phyloP scores from a whole-genome alignment of 2,113 vertebrate species.

The Zosterops lateralis region DNA sequence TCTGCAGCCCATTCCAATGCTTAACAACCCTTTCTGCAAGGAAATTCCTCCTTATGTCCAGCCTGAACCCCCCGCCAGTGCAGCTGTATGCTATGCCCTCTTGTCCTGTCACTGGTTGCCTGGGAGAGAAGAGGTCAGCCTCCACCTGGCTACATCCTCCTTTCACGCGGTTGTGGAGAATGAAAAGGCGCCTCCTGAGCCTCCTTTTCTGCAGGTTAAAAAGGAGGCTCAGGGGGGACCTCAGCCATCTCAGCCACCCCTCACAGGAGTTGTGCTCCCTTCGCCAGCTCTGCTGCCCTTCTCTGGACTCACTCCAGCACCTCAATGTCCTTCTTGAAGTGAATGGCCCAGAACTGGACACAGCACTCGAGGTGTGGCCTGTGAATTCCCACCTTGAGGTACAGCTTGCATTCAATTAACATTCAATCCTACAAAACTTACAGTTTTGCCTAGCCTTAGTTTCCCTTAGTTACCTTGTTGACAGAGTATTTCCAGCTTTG shows the following conservation, averaged over 20 bases:
- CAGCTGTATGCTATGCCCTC: background rate
- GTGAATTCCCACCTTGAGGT: background rate
- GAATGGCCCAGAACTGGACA: background rate
- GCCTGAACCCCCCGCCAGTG: no score
- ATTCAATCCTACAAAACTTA: background rate
- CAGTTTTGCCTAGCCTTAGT: background rate
- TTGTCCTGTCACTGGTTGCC: background rate
- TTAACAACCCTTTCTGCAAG: background rate
- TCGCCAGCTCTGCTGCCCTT: background rate
- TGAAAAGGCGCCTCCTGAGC: fast-evolving
- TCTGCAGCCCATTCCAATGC: background rate
- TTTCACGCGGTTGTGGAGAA: fast-evolving
- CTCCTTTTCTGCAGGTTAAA: background rate
- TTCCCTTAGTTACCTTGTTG: background rate
- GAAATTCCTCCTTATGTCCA: background rate
- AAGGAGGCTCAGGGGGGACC: no score
- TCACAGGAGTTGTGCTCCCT: background rate
- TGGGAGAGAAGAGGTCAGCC: background rate
- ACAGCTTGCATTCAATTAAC: background rate
- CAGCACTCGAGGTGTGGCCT: background rate
- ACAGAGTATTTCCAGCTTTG: background rate
- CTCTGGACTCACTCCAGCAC: background rate
- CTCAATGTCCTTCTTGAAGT: background rate
- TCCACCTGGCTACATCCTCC: no score
- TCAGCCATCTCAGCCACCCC: background rate